Conservation (phyloP, 2,888 invertebrate genomes). For the Brassicogethes aeneus region DNA sequence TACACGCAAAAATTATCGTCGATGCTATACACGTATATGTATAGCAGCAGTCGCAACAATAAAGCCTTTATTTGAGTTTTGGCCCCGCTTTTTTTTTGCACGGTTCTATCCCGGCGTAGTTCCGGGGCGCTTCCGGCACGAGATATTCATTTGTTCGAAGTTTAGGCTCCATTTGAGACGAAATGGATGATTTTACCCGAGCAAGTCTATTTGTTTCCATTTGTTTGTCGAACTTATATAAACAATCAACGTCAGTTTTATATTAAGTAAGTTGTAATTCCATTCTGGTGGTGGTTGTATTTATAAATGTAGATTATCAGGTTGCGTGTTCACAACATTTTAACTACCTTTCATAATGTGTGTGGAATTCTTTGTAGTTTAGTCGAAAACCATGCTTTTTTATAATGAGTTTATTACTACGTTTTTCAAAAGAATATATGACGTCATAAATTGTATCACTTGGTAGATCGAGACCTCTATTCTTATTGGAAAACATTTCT, state of each 20-base stretch:
- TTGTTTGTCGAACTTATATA: background rate
- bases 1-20: slow-evolving; percentile 24
- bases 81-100: slow-evolving; percentile 27
- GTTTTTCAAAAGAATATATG: too few species aligned
- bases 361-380: background rate
- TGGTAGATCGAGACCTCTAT: too few species aligned
- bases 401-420: background rate
- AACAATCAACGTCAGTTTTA: too few species aligned
- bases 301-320: too few species aligned
- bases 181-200: slow-evolving; percentile 14
- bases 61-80: slow-evolving; percentile 35
- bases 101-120: slow-evolving; percentile 26
- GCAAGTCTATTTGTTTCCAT: slow-evolving; percentile 4
- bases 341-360: background rate
- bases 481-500: too few species aligned
- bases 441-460: too few species aligned
- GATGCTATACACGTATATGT: too few species aligned
- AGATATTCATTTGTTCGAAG: slow-evolving; percentile 30
- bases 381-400: background rate
- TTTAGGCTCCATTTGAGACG: slow-evolving; percentile 32
- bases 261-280: too few species aligned
- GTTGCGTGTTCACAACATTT: too few species aligned
- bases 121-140: background rate
- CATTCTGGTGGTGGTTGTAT: too few species aligned
- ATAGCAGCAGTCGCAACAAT: too few species aligned